Base-by-base conservation (phyloP, 2,888 invertebrate genomes). In the Nomada ferruginata region DNA sequence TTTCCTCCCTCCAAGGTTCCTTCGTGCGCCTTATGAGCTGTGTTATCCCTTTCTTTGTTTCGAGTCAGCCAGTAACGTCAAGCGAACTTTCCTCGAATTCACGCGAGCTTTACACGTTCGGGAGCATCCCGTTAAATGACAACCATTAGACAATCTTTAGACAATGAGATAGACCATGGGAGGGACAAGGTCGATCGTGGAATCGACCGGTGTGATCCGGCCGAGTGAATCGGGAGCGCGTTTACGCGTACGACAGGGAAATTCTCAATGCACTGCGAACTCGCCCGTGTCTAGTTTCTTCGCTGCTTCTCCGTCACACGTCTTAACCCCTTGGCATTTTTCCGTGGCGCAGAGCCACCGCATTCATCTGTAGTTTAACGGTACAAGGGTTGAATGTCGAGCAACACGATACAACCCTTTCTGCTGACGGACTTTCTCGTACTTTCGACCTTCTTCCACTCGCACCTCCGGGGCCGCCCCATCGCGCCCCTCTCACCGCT, bases 371-470 rank as follows among this genome's bases (percentile, higher is more conserved):
- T 87, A 89, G 90, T 89, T 90, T 89, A 87, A 74, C 85, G 83
- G 84, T 85, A 87, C 89, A 87, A 87, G 88, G 88, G 88, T 91
- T 89, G 89, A 91, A 91, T 89, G 89, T 88, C 90, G 91, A 89
- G 90, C 90, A 90, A 91, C 91, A 90, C 91, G 91, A 91, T 90
- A 91, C 89, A 85, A 87, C 84, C 83, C 81, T 77, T 81, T 71
- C 81, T 83, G 76, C 71, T 65, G 65, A 75, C 78, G 83, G 82
- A 86, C 72, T 83, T 87, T 80, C 85, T 78, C 85, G 79, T 81
- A 80, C 80, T 81, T 84, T 84, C 88, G 81, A 84, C 84, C 86
- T 88, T 90, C 89, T 84, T 88, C 85, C 78, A 83, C 87, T 85
- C 87, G 47, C 47, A 88, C 84, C 84, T 86, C 85, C 82, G 79